Evolutionary conservation across 2,888 invertebrate species (phyloP).

Genomic region (Heteromyza rotundicornis): DNA sequence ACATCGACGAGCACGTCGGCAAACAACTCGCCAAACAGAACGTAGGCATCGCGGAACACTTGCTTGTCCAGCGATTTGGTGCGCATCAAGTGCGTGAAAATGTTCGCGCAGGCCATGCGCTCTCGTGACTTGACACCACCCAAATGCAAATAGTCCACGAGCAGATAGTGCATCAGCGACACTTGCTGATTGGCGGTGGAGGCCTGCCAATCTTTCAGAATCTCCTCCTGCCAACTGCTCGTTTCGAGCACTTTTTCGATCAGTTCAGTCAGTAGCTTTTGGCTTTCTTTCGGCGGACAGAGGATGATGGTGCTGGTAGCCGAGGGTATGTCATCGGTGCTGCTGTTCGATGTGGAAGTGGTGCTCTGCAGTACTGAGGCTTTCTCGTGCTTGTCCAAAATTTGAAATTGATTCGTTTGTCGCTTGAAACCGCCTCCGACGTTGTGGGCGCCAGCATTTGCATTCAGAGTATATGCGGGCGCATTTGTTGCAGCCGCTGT

Average conservation of each 20-base stretch:
- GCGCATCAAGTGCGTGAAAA: conserved; percentile 44
- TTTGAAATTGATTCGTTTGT: conserved; percentile 28
- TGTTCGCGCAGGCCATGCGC: conserved; percentile 46
- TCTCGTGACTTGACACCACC: conserved; percentile 38
- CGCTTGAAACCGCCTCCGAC: conserved; percentile 12
- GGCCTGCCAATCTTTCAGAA: conserved; percentile 43
- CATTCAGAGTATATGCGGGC: no score
- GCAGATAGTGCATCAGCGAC: conserved; percentile 42
- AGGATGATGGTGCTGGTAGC: background rate
- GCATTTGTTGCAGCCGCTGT: conserved; percentile 8
- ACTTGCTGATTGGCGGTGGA: conserved; percentile 39
- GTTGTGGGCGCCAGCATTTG: background rate
- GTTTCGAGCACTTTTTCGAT: conserved; percentile 45
- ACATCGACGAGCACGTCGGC: conserved; percentile 53
- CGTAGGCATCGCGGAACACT: conserved; percentile 45
- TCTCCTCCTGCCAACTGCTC: conserved; percentile 42
- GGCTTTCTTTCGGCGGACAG: conserved; percentile 38
- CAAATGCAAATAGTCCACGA: conserved; percentile 50
- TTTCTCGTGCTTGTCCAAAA: conserved; percentile 31
- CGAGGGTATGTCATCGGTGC: background rate
- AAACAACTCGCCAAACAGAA: conserved; percentile 44
- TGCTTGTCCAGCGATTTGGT: conserved; percentile 36
- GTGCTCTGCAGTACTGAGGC: background rate
- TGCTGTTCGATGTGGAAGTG: conserved; percentile 4
- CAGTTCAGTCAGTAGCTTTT: conserved; percentile 43